A percentile compares a stretch with the other conserved stretches of the same genome.
phyloP scores from a whole-genome alignment of 2,888 invertebrate species.

The Falcaria lacertinaria region DNA sequence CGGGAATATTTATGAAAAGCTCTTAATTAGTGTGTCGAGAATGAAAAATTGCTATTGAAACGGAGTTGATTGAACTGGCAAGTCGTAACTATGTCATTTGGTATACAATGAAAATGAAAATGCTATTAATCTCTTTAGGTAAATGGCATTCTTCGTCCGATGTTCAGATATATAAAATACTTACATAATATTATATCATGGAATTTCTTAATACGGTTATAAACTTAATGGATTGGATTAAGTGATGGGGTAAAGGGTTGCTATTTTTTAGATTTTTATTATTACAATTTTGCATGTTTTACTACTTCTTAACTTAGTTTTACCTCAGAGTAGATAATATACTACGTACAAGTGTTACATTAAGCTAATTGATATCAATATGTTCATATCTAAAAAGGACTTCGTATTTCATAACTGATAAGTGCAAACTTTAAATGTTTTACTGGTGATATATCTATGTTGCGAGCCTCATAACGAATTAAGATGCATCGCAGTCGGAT shows the following conservation, averaged over 20 bases:
- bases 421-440: not conserved
- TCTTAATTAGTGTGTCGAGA: conserved; percentile 78
- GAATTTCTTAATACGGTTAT: no score
- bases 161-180: no score
- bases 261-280: no score
- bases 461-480: not conserved
- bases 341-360: no score
- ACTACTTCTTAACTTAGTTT: no score
- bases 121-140: conserved; percentile 63
- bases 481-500: conserved; percentile 15
- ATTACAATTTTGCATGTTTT: no score
- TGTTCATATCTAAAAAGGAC: no score
- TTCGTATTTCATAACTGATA: no score
- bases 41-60: conserved; percentile 79
- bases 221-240: conserved; percentile 17
- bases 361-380: no score
- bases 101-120: conserved; percentile 72
- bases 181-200: no score
- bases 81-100: conserved; percentile 77
- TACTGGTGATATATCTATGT: not conserved
- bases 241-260: conserved; percentile 14
- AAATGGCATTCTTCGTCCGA: conserved; percentile 50
- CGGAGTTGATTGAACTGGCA: conserved; percentile 74
- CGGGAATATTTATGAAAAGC: conserved; percentile 72
- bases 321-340: no score